Conservation (phyloP, 2,888 invertebrate genomes). For the Steinernema hermaphroditum region DNA sequence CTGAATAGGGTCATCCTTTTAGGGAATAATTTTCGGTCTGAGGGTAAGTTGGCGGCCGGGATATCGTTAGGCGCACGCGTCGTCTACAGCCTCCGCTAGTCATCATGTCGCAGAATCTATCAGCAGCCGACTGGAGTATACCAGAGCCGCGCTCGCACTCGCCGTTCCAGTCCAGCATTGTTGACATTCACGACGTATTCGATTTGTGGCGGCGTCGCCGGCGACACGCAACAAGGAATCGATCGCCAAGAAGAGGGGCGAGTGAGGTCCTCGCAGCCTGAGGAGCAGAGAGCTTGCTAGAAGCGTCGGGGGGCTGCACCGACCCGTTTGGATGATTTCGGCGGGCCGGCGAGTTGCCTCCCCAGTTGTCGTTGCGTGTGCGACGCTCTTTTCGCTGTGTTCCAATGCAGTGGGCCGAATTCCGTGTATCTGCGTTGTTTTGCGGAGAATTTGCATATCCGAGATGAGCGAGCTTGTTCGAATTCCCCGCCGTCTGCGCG, state of each 20-base stretch:
- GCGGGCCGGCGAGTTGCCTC: constrained; percentile 2
- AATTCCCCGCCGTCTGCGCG: not conserved
- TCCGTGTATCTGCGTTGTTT: not conserved
- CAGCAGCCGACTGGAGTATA: not conserved
- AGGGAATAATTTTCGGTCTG: too few species aligned
- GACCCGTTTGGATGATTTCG: constrained; percentile 11
- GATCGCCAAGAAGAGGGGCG: not conserved
- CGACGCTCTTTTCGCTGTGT: not conserved
- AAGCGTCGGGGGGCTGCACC: not conserved
- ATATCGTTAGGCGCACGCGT: too few species aligned
- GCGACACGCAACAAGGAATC: constrained; percentile 11
- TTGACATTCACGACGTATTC: constrained; percentile 11
- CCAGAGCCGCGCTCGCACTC: not conserved
- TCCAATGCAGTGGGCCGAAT: constrained; percentile 10
- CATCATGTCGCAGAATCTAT: not conserved
- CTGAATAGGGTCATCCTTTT: not conserved
- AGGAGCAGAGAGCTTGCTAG: constrained; percentile 1
- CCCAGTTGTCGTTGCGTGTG: constrained; percentile 3
- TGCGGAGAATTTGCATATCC: not conserved
- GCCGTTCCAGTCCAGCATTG: constrained; percentile 4
- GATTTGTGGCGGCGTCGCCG: constrained; percentile 10
- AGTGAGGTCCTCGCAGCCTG: not conserved
- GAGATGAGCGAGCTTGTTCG: not conserved
- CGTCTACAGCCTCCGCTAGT: not conserved
- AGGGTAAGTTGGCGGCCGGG: too few species aligned